These are phyloP conservation scores for Sphaerophoria rueppellii DNA, from an alignment of 2,888 invertebrate species.

Conservation along the genomic window DNA sequence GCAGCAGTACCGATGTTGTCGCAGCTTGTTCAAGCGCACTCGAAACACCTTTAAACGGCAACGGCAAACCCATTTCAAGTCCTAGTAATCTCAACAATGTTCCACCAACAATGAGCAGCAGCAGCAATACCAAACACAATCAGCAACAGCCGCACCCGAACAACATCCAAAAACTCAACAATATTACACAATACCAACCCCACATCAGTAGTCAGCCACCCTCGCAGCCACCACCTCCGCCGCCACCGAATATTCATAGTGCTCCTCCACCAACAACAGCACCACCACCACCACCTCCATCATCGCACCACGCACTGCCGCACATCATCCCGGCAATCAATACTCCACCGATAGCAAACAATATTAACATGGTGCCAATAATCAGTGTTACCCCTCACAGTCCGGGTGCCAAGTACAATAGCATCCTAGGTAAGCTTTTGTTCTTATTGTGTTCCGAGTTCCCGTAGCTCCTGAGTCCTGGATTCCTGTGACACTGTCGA, in stretches of 20 bases:
- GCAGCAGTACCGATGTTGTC: conserved; percentile 72
- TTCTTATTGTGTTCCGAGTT: not conserved
- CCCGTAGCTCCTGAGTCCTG: conserved; percentile 5
- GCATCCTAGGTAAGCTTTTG: conserved; percentile 83
- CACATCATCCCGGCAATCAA: conserved; percentile 79
- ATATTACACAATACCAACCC: conserved; percentile 66
- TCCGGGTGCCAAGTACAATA: conserved; percentile 89
- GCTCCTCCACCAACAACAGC: conserved; percentile 59
- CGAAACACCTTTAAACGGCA: conserved; percentile 50
- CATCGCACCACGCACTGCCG: conserved; percentile 63
- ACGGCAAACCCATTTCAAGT: conserved; percentile 56
- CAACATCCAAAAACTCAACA: conserved; percentile 69
- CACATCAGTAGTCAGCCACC: conserved; percentile 58
- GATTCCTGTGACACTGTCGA: conserved; percentile 4
- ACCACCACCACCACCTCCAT: conserved; percentile 62
- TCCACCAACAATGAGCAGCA: conserved; percentile 24
- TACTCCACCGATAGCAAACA: conserved; percentile 76
- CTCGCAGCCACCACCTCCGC: conserved; percentile 60
- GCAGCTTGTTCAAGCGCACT: conserved; percentile 6
- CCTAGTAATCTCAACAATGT: conserved; percentile 46
- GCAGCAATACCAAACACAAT: conserved; percentile 52
- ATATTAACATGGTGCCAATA: conserved; percentile 87
- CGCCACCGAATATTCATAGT: conserved; percentile 50
- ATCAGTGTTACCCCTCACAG: conserved; percentile 95
- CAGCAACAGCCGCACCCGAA: conserved; percentile 50